Evolutionary conservation across 2,888 invertebrate genomes (phyloP).

Genomic region (Lycophotia porphyrea): DNA sequence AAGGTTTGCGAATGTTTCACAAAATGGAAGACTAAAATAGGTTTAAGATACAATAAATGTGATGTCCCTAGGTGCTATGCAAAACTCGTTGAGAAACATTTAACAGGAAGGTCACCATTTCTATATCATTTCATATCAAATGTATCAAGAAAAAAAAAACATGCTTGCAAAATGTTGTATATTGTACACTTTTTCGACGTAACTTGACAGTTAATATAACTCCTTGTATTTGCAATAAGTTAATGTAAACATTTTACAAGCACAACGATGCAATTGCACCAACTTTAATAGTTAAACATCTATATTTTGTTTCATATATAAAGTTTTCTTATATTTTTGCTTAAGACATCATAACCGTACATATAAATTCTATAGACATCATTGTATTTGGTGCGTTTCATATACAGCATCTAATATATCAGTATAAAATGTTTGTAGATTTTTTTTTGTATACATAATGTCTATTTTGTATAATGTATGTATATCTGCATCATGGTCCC

Average conservation of each 20-base stretch:
- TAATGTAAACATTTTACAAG: slow-evolving; percentile 42
- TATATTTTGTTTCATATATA: slow-evolving; percentile 3
- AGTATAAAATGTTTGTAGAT: slow-evolving; percentile 59
- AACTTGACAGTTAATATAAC: slow-evolving; percentile 14
- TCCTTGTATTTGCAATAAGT: slow-evolving; percentile 32
- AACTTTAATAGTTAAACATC: slow-evolving; percentile 40
- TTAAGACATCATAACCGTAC: slow-evolving; percentile 40
- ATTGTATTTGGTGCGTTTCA: slow-evolving; percentile 47
- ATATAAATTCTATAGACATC: slow-evolving; percentile 53
- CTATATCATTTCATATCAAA: slow-evolving; percentile 31
- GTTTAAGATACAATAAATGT: slow-evolving; percentile 55
- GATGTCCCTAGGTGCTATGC: slow-evolving; percentile 34
- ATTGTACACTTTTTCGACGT: slow-evolving; percentile 18
- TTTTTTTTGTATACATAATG: slow-evolving; percentile 54
- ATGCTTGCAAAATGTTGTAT: slow-evolving; percentile 42
- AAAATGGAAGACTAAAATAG: slow-evolving; percentile 68
- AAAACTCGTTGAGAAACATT: slow-evolving; percentile 49
- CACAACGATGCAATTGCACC: slow-evolving; percentile 37
- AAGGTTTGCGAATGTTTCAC: slow-evolving; percentile 53
- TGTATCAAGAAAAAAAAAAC: slow-evolving; percentile 8
- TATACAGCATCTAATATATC: slow-evolving; percentile 46
- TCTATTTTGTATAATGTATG: slow-evolving; percentile 60
- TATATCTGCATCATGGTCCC: slow-evolving; percentile 74
- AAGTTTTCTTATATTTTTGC: slow-evolving; percentile 13
- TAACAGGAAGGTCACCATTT: slow-evolving; percentile 59